Evolutionary conservation across 2,888 invertebrate genomes (phyloP).

Genomic region (Leptinotarsa rubiginosa): DNA sequence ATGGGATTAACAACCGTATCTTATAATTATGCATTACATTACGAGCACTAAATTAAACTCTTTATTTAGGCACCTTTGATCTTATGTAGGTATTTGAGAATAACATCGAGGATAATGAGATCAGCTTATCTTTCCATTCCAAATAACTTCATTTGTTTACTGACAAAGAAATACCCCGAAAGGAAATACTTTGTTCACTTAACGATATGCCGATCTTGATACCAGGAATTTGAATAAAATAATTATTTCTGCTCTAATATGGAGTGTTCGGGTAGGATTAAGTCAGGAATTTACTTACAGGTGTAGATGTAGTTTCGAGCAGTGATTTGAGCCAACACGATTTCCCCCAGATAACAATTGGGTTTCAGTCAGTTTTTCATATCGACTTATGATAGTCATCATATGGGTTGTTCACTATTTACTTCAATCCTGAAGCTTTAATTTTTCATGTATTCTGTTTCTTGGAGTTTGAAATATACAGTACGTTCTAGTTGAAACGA

Average conservation of each 20-base stretch:
- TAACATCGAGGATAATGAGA: constrained; percentile 11
- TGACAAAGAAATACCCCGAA: not conserved
- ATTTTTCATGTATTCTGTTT: no score
- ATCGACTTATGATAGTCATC: no score
- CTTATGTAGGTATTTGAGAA: not conserved
- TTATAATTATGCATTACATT: constrained; percentile 10
- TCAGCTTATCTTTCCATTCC: constrained; percentile 12
- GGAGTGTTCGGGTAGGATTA: not conserved
- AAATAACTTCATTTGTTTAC: constrained; percentile 17
- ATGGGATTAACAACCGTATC: constrained; percentile 17
- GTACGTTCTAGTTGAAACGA: no score
- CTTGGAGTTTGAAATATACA: no score
- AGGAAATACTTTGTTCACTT: not conserved
- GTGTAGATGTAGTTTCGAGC: not conserved
- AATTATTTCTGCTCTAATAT: not conserved
- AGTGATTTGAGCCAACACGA: not conserved
- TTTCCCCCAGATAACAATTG: no score
- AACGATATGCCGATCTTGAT: constrained; percentile 9
- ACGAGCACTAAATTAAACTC: not conserved
- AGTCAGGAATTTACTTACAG: no score
- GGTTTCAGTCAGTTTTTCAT: no score
- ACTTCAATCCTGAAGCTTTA: no score
- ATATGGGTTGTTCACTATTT: no score
- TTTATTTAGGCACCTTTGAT: constrained; percentile 20
- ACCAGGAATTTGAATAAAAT: not conserved